These are phyloP conservation scores for Furcula furcula DNA, from an alignment of 2,888 invertebrate species.

Conservation along the genomic window DNA sequence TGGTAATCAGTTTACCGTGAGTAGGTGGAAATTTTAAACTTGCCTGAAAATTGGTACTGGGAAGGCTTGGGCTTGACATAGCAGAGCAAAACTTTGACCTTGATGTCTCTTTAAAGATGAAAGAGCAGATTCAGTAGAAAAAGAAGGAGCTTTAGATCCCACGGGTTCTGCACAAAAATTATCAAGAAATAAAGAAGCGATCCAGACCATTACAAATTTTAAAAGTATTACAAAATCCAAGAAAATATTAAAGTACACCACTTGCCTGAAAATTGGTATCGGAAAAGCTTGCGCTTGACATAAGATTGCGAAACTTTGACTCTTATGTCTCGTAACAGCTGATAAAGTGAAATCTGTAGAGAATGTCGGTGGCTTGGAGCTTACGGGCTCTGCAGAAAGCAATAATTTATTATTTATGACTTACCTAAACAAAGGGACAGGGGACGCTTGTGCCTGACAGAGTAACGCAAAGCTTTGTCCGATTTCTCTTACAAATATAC, in stretches of 20 bases:
- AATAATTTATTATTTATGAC: slow-evolving; percentile 38
- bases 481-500: slow-evolving; percentile 81
- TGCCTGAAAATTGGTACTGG: slow-evolving; percentile 88
- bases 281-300: slow-evolving; percentile 88
- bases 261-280: slow-evolving; percentile 87
- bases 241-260: slow-evolving; percentile 19
- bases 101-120: slow-evolving; percentile 82
- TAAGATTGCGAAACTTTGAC: slow-evolving; percentile 83
- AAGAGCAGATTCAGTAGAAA: slow-evolving; percentile 84
- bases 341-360: slow-evolving; percentile 82
- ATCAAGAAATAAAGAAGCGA: no score
- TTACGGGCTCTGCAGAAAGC: slow-evolving; percentile 81
- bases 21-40: slow-evolving; percentile 41
- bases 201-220: no score
- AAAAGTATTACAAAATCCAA: no score
- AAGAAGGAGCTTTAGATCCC: slow-evolving; percentile 85
- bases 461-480: slow-evolving; percentile 83
- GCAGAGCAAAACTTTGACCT: slow-evolving; percentile 81
- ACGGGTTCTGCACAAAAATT: slow-evolving; percentile 82
- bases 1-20: slow-evolving; percentile 21
- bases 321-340: slow-evolving; percentile 79
- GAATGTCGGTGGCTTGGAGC: slow-evolving; percentile 83
- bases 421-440: slow-evolving; percentile 85
- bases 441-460: slow-evolving; percentile 84
- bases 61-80: slow-evolving; percentile 88